Evolutionary conservation across 2,888 invertebrate species (phyloP), one percentile per base, ranked within the genome.

Genomic region (Sinotaia quadrata): DNA sequence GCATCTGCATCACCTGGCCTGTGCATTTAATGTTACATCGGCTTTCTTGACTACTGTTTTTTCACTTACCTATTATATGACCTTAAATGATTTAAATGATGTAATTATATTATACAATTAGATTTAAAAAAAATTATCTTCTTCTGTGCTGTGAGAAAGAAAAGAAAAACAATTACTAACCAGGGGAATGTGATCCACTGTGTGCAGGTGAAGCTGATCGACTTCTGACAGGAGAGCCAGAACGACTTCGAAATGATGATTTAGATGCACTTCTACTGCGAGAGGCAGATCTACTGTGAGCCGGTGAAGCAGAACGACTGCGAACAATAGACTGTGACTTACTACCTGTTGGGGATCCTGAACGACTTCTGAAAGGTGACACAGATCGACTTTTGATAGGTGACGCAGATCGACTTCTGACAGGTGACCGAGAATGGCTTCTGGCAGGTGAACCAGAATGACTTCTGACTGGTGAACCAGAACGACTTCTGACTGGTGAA

Each of bases 151-250:
- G n/a, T n/a, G n/a, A n/a, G n/a, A n/a, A n/a, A n/a, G n/a, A n/a
- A n/a, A n/a, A n/a, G n/a, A n/a, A n/a, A n/a, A n/a, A n/a, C n/a
- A n/a, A n/a, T n/a, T n/a, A n/a, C n/a, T n/a, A n/a, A n/a, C n/a
- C 70, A 5, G 77, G 77, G 18, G 78, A 75, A 1, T 66, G 60
- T n/a, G 67, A 60, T 21, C 34, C 67, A 75, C 74, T 78, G 24
- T 36, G 51, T 37, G 61, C 41, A 54, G 78, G 78, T 18, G 78
- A 78, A 12, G 66, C 74, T 49, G 78, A 73, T 5, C 68, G 65
- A 58, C 72, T 74, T 10, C 73, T 69, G 29, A 31, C 56, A 18
- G 67, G 62, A 18, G 72, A 72, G n/a, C 67, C 49, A 21, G 71
- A 58, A 65, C 69, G 63, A 34, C 71, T 70, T 15, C 76, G 52